These are phyloP conservation scores for Mormyrops attenuatus DNA, from an alignment of 2,797 vertebrate genomes.

Conservation along the genomic window DNA sequence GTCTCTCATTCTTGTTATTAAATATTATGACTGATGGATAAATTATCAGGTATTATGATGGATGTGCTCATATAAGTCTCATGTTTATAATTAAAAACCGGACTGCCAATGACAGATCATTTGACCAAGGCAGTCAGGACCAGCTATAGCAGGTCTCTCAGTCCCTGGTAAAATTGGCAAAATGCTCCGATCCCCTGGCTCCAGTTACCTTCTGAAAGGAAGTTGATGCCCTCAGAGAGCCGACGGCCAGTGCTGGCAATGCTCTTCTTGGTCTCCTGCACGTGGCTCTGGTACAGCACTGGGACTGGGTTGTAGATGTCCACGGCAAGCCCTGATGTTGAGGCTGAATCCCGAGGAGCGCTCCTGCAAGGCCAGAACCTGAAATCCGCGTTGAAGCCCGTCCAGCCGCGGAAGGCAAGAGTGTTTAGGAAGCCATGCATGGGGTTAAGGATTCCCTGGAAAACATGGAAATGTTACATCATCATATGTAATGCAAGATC, in stretches of 20 bases:
- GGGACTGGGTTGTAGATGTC: constrained; percentile 53
- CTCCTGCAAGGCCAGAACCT: constrained; percentile 59
- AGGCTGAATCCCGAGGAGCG: constrained; percentile 77
- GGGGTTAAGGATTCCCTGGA: constrained; percentile 85
- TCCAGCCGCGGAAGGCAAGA: constrained; percentile 89
- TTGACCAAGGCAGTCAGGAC: neutral
- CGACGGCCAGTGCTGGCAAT: constrained; percentile 58
- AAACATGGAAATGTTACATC: neutral
- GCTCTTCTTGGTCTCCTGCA: constrained; percentile 71
- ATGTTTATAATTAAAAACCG: neutral
- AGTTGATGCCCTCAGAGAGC: constrained; percentile 73
- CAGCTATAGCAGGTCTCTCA: neutral
- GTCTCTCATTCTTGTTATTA: neutral
- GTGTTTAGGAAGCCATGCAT: constrained; percentile 93
- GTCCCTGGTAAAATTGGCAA: neutral
- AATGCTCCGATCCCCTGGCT: constrained; percentile 26
- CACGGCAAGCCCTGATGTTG: constrained; percentile 61
- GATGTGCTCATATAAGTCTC: neutral
- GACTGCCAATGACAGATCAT: neutral
- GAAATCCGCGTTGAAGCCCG: constrained; percentile 68
- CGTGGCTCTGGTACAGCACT: constrained; percentile 65
- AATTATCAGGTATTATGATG: neutral
- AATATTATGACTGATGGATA: neutral
- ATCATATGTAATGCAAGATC: neutral
- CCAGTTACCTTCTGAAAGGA: constrained; percentile 84